These are phyloP conservation scores for Aplochiton taeniatus DNA, from an alignment of 2,797 vertebrate genomes.

Conservation along the genomic window DNA sequence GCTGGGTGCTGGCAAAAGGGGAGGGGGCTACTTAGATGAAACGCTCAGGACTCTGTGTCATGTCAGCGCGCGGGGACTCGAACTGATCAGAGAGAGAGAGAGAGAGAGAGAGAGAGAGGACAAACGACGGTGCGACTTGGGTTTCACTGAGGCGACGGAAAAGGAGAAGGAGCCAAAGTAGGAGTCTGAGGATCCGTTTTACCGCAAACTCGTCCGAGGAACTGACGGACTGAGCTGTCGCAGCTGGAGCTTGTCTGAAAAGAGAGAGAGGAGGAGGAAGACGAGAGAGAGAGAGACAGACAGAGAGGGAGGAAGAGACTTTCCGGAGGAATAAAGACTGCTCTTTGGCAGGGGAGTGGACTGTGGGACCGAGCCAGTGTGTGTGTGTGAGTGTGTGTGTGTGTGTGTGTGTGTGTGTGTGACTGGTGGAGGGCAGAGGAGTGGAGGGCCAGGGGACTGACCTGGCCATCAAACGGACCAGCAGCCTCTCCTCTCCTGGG, in stretches of 20 bases:
- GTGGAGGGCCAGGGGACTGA: conserved; percentile 73
- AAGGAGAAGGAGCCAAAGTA: conserved; percentile 50
- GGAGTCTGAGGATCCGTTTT: conserved; percentile 42
- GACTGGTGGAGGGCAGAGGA: conserved; percentile 71
- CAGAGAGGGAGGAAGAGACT: conserved; percentile 26
- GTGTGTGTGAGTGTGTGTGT: conserved; percentile 28
- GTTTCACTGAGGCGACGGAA: conserved; percentile 40
- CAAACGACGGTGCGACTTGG: conserved; percentile 48
- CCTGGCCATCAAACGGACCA: conserved; percentile 75
- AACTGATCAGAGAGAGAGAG: conserved; percentile 62
- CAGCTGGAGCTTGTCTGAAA: conserved; percentile 40
- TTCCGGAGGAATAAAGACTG: conserved; percentile 34
- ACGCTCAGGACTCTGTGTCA: conserved; percentile 60
- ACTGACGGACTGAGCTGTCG: conserved; percentile 40
- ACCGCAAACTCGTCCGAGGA: conserved; percentile 55
- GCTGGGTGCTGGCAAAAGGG: conserved; percentile 59
- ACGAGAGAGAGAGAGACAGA: conserved; percentile 23
- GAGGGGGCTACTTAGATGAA: conserved; percentile 58
- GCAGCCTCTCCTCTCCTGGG: conserved; percentile 73
- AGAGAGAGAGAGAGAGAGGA: conserved; percentile 18
- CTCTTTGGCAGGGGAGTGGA: conserved; percentile 35
- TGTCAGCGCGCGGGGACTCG: conserved; percentile 65
- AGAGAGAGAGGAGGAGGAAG: conserved; percentile 21
- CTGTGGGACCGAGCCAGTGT: conserved; percentile 32
- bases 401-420: conserved; percentile 40